Base-by-base conservation (phyloP, 2,888 invertebrate species). In the Drosophila niveifrons region DNA sequence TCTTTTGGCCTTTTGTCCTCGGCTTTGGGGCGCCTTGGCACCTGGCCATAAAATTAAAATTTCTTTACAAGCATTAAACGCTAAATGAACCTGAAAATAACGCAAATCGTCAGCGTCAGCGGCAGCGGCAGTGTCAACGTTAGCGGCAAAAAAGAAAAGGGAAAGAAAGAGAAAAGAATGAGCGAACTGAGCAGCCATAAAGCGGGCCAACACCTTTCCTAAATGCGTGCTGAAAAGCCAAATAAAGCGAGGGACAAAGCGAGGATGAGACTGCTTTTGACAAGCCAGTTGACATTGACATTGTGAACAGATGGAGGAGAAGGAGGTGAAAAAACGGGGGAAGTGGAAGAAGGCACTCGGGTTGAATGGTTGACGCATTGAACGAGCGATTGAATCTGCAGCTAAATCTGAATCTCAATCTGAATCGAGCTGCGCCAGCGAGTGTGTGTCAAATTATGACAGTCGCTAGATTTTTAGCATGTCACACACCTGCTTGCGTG, bases 11-110 rank as follows among this genome's bases (percentile, higher is more conserved):
- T 28, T 56, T 57, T 46, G 58, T 52, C 15, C 50, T 44, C 51
- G 13, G 57, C 64, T 65, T 59, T 66, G 18, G 34, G 50, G 47
- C 56, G 46, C 63, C 72, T 79, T 81, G 88, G 85, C 78, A 75
- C 74, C 73, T 78, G 78, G 75, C 86, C 90, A 88, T 88, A 80
- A 88, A 89, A 90, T 90, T 88, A 89, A 86, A 87, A 85, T 86
- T 87, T 80, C 76, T 72, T 87, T 85, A 81, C 88, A 83, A 86
- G 81, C 90, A 90, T 90, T 90, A 85, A 90, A 88, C 80, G 84
- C 80, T 78, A 84, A 90, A 90, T 90, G 91, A 90, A 90, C 82
- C 90, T 84, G 90, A 90, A 91, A 90, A 90, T 91, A 87, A 85
- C 88, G 82, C 86, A 90, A 90, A 90, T 86, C 83, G 84, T 61